These are phyloP conservation scores for Aurelia sp. DNA, from an alignment of 30 jellyfish, hydroid and myxozoan species.

Conservation along the genomic window DNA sequence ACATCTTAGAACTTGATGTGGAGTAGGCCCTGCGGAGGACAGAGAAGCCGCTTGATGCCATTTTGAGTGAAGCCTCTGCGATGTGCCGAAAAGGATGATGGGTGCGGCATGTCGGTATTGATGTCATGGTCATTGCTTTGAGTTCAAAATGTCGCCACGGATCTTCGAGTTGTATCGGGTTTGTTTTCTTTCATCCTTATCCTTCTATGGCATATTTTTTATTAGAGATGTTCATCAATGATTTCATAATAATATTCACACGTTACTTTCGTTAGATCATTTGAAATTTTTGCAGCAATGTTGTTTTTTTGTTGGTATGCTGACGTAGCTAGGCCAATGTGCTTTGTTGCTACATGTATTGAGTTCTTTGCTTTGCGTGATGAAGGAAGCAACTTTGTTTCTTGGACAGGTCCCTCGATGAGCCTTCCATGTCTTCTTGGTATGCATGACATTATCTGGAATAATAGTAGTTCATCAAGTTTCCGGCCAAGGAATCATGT, in stretches of 20 bases:
- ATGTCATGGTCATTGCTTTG: conserved; percentile 35
- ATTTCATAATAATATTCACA: neutral
- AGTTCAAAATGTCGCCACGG: conserved; percentile 37
- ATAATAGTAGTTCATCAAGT: conserved; percentile 69
- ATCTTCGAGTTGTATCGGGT: conserved; percentile 57
- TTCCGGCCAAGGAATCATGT: conserved; percentile 70
- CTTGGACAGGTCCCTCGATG: conserved; percentile 77
- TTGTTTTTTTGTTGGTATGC: no score
- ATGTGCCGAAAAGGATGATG: conserved; percentile 74
- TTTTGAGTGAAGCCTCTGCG: conserved; percentile 46
- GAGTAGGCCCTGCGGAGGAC: no score
- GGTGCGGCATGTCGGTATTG: conserved; percentile 78
- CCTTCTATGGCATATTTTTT: no score
- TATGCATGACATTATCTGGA: conserved; percentile 97
- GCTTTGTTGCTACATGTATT: conserved; percentile 8
- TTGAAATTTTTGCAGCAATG: no score
- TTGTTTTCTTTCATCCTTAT: conserved; percentile 26
- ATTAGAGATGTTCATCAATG: neutral
- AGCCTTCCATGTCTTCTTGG: conserved; percentile 97
- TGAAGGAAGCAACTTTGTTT: neutral
- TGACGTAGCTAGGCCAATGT: conserved; percentile 21
- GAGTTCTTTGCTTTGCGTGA: neutral
- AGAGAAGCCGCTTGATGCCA: neutral
- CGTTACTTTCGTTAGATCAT: no score
- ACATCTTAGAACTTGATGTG: no score